Evolutionary conservation across 2,888 invertebrate genomes (phyloP), one percentile per base, ranked within the genome.

Genomic region (Eremobia ochroleuca): DNA sequence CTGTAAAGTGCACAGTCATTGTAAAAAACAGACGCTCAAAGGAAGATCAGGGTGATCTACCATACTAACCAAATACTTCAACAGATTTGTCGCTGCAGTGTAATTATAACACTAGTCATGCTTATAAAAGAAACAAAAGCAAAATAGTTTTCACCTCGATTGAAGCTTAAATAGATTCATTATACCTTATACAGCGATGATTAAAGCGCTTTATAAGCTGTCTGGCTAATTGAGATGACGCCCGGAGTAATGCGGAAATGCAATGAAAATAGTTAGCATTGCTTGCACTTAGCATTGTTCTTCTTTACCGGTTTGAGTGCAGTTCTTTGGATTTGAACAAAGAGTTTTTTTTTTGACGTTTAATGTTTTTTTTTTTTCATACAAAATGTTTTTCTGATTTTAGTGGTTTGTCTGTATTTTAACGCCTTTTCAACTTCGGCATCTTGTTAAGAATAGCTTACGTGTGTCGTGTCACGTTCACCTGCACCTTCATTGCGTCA

Each of bases 201-300:
- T 85, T 83, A 85, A 55, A 73, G 72, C 52, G 77, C 73, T 81
- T 85, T 83, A 83, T 83, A 77, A 81, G 83, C 85, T 85, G 77
- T 43, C 66, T 64, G 72, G 74, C 28, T 83, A 81, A 83, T 83
- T 81, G 74, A 75, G 74, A 83, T 85, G 83, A 83, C 85, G 83
- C 83, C 78, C 34, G 40, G 40, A 82, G 65, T 78, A 65, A 82
- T 82, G 85, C 83, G 83, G 83, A 83, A 82, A 72, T 73, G 78
- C 65, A 83, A 82, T 83, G 74, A 55, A 80, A 85, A 83, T 83
- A 61, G 74, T 78, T 74, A 55, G 66, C 78, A 83, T 83, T 75
- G 55, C 70, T 67, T 81, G 69, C 73, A 76, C 28, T 68, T 65
- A 73, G 52, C 81, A 77, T 71, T 85, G 68, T 81, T 58, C 70